Evolutionary conservation across 2,113 vertebrate genomes (phyloP).

Genomic region (Phrynosoma blainvillii): DNA sequence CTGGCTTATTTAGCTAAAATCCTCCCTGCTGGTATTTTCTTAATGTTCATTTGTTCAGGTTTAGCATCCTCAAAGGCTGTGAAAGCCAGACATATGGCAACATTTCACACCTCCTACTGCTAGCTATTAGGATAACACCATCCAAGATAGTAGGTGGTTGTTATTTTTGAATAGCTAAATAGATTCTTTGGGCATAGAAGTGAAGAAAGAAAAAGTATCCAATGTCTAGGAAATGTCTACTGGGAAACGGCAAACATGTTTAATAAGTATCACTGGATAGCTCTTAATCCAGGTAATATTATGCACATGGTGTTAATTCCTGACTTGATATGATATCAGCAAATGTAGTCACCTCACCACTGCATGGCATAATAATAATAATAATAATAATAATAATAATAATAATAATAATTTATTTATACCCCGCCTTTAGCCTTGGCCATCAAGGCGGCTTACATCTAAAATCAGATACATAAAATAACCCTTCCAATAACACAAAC

Average conservation of each 20-base stretch:
- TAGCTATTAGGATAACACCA: not conserved
- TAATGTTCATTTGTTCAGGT: not conserved
- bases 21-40: not conserved
- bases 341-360: too few relatives aligned
- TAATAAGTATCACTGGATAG: too few relatives aligned
- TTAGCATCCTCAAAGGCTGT: constrained; percentile 20
- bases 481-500: too few relatives aligned
- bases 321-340: too few relatives aligned
- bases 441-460: too few relatives aligned
- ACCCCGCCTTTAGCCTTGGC: too few relatives aligned
- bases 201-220: constrained; percentile 26
- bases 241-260: constrained; percentile 25
- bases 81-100: not conserved
- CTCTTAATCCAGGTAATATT: too few relatives aligned
- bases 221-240: constrained; percentile 35
- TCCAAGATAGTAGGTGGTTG: not conserved
- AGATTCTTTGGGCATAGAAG: constrained; percentile 26
- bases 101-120: constrained; percentile 33
- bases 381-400: too few relatives aligned
- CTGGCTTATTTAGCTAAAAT: constrained; percentile 10
- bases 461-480: too few relatives aligned
- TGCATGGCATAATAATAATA: too few relatives aligned
- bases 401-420: too few relatives aligned
- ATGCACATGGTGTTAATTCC: not conserved
- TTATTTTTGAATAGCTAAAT: constrained; percentile 19